Conservation (phyloP, 1,140 invertebrate genomes). For the Macrotrachela quadricornifera region DNA sequence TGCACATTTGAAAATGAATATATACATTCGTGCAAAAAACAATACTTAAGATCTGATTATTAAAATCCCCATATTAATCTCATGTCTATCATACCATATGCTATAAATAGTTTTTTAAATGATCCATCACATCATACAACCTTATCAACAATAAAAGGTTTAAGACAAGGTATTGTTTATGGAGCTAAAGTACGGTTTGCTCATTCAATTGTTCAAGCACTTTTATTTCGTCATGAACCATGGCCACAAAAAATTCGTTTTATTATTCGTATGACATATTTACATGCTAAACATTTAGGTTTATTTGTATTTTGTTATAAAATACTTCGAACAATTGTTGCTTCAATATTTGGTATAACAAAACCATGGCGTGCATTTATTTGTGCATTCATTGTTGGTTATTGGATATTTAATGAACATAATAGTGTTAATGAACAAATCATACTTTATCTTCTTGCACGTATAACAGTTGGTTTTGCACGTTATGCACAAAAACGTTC, state of each 20-base stretch:
- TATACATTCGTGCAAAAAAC: no score
- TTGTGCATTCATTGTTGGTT: conserved; percentile 32
- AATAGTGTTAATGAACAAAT: conserved; percentile 38
- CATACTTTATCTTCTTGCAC: conserved; percentile 29
- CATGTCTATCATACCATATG: no score
- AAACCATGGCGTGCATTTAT: conserved; percentile 27
- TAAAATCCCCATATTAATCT: no score
- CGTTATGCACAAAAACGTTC: conserved; percentile 30
- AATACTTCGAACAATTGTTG: conserved; percentile 19
- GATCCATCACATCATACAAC: conserved; percentile 16
- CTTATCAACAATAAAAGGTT: conserved; percentile 31
- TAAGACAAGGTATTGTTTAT: conserved; percentile 35
- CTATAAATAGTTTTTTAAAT: background rate
- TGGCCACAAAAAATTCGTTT: no score
- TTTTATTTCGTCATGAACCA: conserved; percentile 33
- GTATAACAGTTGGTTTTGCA: conserved; percentile 32
- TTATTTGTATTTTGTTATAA: conserved; percentile 33
- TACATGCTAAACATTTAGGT: conserved; percentile 34
- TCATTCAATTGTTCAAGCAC: conserved; percentile 37
- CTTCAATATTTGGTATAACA: conserved; percentile 14
- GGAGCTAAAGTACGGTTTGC: conserved; percentile 35
- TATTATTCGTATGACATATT: conserved; percentile 22
- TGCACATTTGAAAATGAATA: no score
- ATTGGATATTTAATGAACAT: conserved; percentile 33
- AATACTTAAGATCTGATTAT: no score